Evolutionary conservation across 2,797 vertebrate genomes (phyloP).

Genomic region (Pempheris klunzingeri): DNA sequence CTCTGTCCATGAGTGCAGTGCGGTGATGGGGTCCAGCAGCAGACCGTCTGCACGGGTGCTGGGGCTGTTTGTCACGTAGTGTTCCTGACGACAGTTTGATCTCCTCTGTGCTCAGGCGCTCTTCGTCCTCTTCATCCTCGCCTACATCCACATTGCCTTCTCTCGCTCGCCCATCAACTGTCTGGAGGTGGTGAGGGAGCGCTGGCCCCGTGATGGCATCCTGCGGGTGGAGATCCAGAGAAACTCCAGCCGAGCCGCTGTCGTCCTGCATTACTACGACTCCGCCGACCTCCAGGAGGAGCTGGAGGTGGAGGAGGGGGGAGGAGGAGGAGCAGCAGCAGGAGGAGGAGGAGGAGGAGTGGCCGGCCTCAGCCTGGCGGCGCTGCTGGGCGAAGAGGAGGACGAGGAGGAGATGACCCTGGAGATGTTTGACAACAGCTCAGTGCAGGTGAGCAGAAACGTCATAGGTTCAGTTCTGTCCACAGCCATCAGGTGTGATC

Average conservation of each 20-base stretch:
- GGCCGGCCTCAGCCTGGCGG: constrained; percentile 84
- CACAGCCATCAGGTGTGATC: not conserved
- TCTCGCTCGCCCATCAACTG: constrained; percentile 97
- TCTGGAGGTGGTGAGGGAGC: constrained; percentile 94
- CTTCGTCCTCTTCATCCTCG: constrained; percentile 96
- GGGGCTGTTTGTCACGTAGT: too few species aligned
- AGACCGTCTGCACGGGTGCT: too few species aligned
- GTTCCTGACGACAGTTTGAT: too few species aligned
- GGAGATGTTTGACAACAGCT: constrained; percentile 96
- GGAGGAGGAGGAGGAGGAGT: constrained; percentile 86
- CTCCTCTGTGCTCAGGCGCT: constrained; percentile 85
- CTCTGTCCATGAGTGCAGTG: too few species aligned
- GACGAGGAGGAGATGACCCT: constrained; percentile 93
- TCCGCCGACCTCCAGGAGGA: constrained; percentile 83
- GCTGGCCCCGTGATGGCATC: constrained; percentile 95
- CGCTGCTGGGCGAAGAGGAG: constrained; percentile 86
- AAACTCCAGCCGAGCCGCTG: constrained; percentile 92
- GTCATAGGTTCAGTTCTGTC: not conserved
- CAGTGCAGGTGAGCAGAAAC: constrained; percentile 87
- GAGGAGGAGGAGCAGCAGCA: constrained; percentile 85
- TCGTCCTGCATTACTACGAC: constrained; percentile 94
- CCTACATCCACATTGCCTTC: constrained; percentile 98
- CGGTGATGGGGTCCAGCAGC: too few species aligned
- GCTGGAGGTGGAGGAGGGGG: constrained; percentile 33
- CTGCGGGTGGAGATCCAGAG: constrained; percentile 94